Base-by-base conservation (phyloP, 2,888 invertebrate species). In the Cistogaster globosa region DNA sequence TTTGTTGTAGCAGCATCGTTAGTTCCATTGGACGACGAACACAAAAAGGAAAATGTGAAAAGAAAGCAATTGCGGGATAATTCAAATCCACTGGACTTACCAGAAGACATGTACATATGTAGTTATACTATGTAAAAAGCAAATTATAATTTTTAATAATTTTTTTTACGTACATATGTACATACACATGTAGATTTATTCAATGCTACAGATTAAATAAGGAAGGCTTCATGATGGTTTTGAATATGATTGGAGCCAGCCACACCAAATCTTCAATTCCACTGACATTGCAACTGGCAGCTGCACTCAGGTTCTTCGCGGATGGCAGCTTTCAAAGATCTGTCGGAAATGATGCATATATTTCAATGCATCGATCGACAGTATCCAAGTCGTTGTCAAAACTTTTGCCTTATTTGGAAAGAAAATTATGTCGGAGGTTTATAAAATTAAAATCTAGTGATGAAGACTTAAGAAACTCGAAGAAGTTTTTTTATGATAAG, bases 331-430 rank as follows among this genome's bases (percentile, higher is more conserved):
- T 60, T 11, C 60, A 60, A 16, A 60, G 60, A 36, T 60, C 36
- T 60, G 36, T 60, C 36, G 60, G 60, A 60, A 60, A 60, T 36
- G 60, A 60, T 60, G 32, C 60, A 11, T n/a, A 60, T 36, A 60
- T 60, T 36, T 36, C 60, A 32, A 60, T 60, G 60, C 60, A 62
- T 62, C 62, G 62, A 42, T 18, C 62, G 11, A 62, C 62, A 11
- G 20, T 62, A 18, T 62, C 62, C 38, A 62, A 62, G 20, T 12
- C 20, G 11, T 12, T 62, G 18, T 18, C 38, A 20, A 62, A 4
- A 18, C 62, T 22, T 38, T 20, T 36, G 36, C 36, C 4, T 36
- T 36, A 36, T 36, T 36, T 36, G 36, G 53, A 53, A 53, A 53
- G 20, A 53, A 53, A 53, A 53, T 7, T 53, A 18, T 53, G 20